Evolutionary conservation across 1,140 invertebrate species (phyloP).

Genomic region (Hycleus cichorii): DNA sequence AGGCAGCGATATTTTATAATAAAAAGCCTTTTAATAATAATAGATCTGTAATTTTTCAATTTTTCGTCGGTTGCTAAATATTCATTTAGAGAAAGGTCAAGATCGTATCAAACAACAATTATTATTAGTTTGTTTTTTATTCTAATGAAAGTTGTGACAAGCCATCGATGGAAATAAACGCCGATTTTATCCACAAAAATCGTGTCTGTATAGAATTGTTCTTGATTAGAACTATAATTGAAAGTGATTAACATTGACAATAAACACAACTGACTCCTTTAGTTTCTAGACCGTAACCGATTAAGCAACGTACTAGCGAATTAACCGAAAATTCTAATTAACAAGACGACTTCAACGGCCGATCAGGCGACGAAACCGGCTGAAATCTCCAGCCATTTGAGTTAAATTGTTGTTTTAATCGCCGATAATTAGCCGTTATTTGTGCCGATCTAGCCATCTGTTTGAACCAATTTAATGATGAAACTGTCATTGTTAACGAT

Average conservation of each 20-base stretch:
- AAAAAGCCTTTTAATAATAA: slow-evolving; percentile 1
- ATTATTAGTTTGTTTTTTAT: too few species aligned
- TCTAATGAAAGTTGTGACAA: too few species aligned
- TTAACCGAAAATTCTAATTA: neutral
- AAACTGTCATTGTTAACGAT: neutral
- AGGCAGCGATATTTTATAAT: neutral
- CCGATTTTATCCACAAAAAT: too few species aligned
- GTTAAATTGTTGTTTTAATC: neutral
- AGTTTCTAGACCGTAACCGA: slow-evolving; percentile 10
- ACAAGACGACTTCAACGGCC: too few species aligned
- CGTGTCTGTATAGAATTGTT: too few species aligned
- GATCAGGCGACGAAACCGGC: too few species aligned
- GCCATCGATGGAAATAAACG: too few species aligned
- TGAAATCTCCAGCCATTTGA: too few species aligned
- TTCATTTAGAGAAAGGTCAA: too few species aligned
- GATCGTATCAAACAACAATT: too few species aligned
- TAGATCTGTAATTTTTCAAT: slow-evolving; percentile 1
- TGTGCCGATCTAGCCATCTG: neutral
- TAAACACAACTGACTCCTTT: slow-evolving; percentile 5
- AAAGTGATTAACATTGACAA: slow-evolving; percentile 12
- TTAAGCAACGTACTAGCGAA: slow-evolving; percentile 3
- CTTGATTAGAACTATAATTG: neutral
- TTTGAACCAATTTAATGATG: neutral
- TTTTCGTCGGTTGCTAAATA: neutral
- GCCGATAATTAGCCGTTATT: neutral